Base-by-base conservation (phyloP, 2,797 vertebrate genomes). In the Pseudochaenichthys georgianus region DNA sequence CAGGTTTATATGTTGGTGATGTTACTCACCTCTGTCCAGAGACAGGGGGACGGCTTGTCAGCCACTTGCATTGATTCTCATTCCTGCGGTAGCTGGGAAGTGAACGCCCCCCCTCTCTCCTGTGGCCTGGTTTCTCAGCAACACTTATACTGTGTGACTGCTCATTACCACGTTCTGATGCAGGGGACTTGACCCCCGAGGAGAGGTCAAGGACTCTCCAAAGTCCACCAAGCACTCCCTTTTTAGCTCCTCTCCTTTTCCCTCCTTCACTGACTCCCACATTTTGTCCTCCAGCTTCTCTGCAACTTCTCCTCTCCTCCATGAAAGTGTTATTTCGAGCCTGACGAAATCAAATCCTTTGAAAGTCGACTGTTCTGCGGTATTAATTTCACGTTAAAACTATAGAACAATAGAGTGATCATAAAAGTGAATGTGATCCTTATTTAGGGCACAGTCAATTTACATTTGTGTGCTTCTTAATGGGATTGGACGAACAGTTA, bases 71-170 rank as follows among this genome's bases (percentile, higher is more conserved):
- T 50, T 76, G 68, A 75, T 71, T 78, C 53, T 23, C 31, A 64
- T 77, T 67, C 51, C 46, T 42, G 31, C 38, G 51, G 55, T 80
- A 73, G 47, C 53, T 51, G 58, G 47, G 54, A 53, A 43, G 46
- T 63, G 52, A 62, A n/a, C 17, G 28, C 48, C 17, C 38, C 45
- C 7, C 41, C 53, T 1, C 64, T 21, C 57, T 47, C 64, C 54
- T 45, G 52, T 86, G 89, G 68, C 90, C 89, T 84, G 87, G 52
- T 89, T 93, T 89, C 80, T 83, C 76, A 80, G 81, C 72, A 88
- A 68, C 75, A 68, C 78, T 90, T 70, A 83, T 67, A 64, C 28
- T 42, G 60, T 78, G 59, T 81, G 80, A 83, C 80, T 87, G 75
- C 66, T 92, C 85, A 89, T 92, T 91, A 90, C 63, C 64, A 34